Percentiles rank a stretch among this genome's conserved stretches.
These are phyloP conservation scores for Chaetops frenatus DNA, from an alignment of 2,113 vertebrate species.

Conservation along the genomic window DNA sequence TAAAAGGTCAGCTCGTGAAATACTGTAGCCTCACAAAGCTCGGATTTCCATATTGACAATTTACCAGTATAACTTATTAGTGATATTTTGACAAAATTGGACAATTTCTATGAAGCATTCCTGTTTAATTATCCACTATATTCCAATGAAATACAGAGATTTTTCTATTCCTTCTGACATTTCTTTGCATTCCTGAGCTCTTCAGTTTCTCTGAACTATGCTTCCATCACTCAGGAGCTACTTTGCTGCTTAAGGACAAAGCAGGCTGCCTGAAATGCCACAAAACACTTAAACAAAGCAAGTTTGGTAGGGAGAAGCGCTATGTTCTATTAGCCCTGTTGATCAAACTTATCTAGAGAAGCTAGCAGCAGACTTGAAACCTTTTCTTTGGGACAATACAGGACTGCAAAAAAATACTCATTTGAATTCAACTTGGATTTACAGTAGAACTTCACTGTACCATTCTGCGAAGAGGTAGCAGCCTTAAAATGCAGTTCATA, in stretches of 20 bases:
- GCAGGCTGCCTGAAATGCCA: not conserved
- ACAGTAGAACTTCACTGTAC: not conserved
- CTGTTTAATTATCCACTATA: not conserved
- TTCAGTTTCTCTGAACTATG: not conserved
- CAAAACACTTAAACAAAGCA: not conserved
- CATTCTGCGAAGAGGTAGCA: not conserved
- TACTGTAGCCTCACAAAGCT: not conserved
- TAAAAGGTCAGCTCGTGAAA: constrained; percentile 29
- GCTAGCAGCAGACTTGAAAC: not conserved
- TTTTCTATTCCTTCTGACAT: not conserved
- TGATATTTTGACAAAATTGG: not conserved
- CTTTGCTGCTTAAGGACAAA: not conserved
- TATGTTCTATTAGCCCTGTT: not conserved
- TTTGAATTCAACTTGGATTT: constrained; percentile 3
- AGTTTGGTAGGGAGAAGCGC: not conserved
- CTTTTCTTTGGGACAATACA: not conserved
- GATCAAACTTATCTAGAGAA: not conserved
- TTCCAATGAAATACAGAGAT: not conserved
- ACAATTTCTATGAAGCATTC: not conserved
- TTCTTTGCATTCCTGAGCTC: not conserved
- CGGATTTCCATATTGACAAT: not conserved
- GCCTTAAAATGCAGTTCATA: not conserved
- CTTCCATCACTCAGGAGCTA: not conserved
- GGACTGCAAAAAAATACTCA: not conserved
- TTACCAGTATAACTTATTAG: not conserved